Evolutionary conservation across 2,888 invertebrate species (phyloP).

Genomic region (Eupeodes latifasciatus): DNA sequence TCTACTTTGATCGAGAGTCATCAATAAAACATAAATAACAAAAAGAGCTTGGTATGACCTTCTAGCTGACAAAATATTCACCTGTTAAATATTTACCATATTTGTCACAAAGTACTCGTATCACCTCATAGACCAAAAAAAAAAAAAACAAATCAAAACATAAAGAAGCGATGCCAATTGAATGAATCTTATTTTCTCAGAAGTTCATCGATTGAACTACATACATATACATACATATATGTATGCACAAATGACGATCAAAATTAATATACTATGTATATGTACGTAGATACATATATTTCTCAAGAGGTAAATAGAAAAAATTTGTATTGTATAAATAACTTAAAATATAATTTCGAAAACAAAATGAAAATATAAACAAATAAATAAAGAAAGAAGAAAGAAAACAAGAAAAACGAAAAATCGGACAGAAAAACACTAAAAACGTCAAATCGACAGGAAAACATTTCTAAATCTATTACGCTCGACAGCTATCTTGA

Average conservation of each 20-base stretch:
- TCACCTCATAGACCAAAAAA: too few relatives aligned
- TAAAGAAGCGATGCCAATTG: neutral
- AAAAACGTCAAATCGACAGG: constrained; percentile 65
- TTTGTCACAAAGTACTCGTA: constrained; percentile 10
- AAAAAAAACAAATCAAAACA: neutral
- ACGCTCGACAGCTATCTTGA: constrained; percentile 49
- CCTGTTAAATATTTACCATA: constrained; percentile 8
- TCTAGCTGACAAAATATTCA: neutral
- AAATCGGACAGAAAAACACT: constrained; percentile 53
- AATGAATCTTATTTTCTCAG: neutral
- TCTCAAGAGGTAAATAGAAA: neutral
- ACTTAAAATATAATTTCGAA: constrained; percentile 19
- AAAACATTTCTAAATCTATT: constrained; percentile 67
- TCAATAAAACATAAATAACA: neutral
- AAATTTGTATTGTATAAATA: neutral
- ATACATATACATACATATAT: too few relatives aligned
- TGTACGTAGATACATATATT: neutral
- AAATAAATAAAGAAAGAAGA: neutral
- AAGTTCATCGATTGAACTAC: constrained; percentile 33
- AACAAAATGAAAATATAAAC: constrained; percentile 29
- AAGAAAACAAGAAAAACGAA: neutral
- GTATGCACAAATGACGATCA: constrained; percentile 1
- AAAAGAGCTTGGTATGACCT: neutral
- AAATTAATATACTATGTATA: too few relatives aligned
- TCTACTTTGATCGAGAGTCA: constrained; percentile 14